Base-by-base conservation (phyloP, 2,797 vertebrate genomes). In the Esox masquinongy region DNA sequence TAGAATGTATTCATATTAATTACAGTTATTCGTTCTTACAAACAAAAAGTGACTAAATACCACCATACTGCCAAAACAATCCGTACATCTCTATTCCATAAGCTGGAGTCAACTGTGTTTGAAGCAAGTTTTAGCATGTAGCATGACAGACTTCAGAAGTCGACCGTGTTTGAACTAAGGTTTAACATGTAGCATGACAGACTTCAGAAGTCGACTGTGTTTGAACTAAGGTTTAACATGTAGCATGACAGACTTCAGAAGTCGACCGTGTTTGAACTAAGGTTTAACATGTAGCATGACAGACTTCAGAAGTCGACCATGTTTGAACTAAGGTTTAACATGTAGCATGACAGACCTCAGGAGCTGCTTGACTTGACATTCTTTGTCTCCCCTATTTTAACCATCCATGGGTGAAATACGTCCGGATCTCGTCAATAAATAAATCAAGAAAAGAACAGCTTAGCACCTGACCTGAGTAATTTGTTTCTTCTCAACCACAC, bases 371-470 rank as follows among this genome's bases (percentile, higher is more conserved):
- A 82, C 83, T 84, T 67, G 72, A 61, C 77, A 76, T 70, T 77
- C 43, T 50, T 17, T 6, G 74, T 75, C 69, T 83, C 68, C 71
- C 80, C 78, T 68, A 76, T 74, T 16, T 39, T 31, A 34, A 29
- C 79, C 82, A 72, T 74, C 59, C 16, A n/a, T 75, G 72, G 64
- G 36, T 75, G 72, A 74, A 73, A 64, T 63, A 75, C 70, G 36
- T n/a, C 36, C 68, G 75, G 63, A 76, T 77, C 22, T 79, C 76
- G 76, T 66, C 50, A 63, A 89, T 89, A 80, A 91, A 91, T 91
- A 89, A 91, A 87, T 84, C 79, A 90, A 82, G 87, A 83, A 80
- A 84, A 77, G 74, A 17, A 24, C 78, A 78, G 67, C 77, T 79
- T 72, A 69, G 84, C 85, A 78, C 29, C 29, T 31, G 81, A 78